Base-by-base conservation (phyloP, 2,888 invertebrate genomes). In the Apocheima hispidaria region DNA sequence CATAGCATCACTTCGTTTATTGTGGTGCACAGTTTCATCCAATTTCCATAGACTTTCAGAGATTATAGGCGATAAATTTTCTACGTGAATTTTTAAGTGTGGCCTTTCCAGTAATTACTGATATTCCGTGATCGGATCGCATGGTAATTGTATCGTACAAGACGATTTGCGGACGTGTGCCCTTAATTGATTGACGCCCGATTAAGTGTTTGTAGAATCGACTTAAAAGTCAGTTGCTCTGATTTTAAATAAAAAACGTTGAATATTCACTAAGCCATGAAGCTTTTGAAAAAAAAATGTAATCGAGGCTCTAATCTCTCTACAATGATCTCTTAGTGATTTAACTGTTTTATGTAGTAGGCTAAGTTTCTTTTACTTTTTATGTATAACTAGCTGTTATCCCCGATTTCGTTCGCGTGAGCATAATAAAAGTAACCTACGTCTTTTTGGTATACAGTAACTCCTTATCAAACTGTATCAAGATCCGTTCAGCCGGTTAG, bases 141-240 rank as follows among this genome's bases (percentile, higher is more conserved):
- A 23, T 10, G 53, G 60, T 60, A 60, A 60, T 60, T 54, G 60
- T 49, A 60, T 54, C 60, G 35, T 40, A 48, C 18, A 10, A n/a
- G 18, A 33, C 48, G 36, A 60, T 54, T 54, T 33, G 53, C 33
- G 43, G 53, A 60, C 60, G 53, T 41, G 60, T 20, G 60, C 48
- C 33, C 49, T 36, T 60, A 60, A 60, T 60, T 43, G 53, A 60
- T 54, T 53, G 52, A 59, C 18, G 16, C 18, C 33, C 41, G 52
- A 36, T 58, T 51, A 48, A 38, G 54, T 46, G 55, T 48, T 56
- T 41, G 48, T 20, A 5, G 28, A 41, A 36, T 49, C 49, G 49
- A 51, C 26, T 49, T 33, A 20, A 18, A 28, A 48, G 10, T 51
- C 46, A 40, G 40, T 16, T 40, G 40, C 9, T 20, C n/a, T 23